Evolutionary conservation across 2,113 vertebrate genomes (phyloP).

Genomic region (Pholis gunnellus): DNA sequence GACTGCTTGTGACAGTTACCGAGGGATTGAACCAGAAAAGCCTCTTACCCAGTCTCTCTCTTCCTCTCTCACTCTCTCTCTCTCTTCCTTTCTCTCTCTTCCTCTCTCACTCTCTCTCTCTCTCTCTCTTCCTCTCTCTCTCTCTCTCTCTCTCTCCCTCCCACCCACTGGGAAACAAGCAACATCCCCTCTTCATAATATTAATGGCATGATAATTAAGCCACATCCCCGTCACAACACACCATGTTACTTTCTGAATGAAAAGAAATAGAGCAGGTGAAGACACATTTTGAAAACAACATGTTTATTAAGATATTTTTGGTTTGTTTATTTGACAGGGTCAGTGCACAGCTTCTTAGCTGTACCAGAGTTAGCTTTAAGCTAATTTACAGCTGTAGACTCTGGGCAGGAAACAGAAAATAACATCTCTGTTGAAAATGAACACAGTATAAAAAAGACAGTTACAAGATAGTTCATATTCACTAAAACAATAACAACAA

Average conservation of each 20-base stretch:
- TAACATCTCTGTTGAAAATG: neutral
- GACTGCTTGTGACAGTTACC: conserved; percentile 85
- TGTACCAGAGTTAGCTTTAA: neutral
- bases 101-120: conserved; percentile 31
- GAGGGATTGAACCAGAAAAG: conserved; percentile 83
- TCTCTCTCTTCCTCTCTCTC: conserved; percentile 26
- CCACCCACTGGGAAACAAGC: neutral
- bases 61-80: conserved; percentile 29
- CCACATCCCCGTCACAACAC: neutral
- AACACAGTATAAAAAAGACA: neutral
- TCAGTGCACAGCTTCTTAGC: neutral
- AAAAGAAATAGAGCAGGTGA: neutral
- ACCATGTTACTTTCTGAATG: neutral
- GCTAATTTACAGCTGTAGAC: neutral
- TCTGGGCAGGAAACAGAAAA: neutral
- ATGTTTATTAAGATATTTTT: neutral
- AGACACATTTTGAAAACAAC: neutral
- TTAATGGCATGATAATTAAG: neutral
- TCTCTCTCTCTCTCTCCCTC: conserved; percentile 24
- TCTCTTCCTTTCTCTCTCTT: conserved; percentile 21
- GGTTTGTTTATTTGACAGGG: neutral
- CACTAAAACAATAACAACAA: neutral
- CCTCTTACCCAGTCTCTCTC: conserved; percentile 77
- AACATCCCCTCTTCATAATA: neutral
- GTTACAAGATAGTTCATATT: neutral